These are phyloP conservation scores for Oncopodura yosiiana DNA, from an alignment of 1,140 invertebrate genomes.

Conservation along the genomic window DNA sequence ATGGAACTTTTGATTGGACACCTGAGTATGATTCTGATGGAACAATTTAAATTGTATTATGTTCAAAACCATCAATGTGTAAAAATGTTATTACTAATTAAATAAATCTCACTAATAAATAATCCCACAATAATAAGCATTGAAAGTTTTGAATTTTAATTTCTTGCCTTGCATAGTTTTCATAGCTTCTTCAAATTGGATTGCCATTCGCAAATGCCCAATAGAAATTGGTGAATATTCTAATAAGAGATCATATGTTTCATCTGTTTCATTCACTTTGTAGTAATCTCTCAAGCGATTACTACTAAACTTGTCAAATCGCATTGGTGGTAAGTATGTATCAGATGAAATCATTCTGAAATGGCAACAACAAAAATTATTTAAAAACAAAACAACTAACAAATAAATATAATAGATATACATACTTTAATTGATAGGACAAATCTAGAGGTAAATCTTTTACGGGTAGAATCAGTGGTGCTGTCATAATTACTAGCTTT, in stretches of 20 bases:
- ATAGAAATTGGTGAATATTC: slow-evolving; percentile 44
- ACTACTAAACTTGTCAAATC: slow-evolving; percentile 71
- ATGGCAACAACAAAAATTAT: neutral
- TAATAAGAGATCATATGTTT: slow-evolving; percentile 38
- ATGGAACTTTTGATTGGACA: too few relatives aligned
- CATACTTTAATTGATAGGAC: slow-evolving; percentile 46
- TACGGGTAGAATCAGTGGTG: slow-evolving; percentile 50
- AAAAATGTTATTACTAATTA: too few relatives aligned
- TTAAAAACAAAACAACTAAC: neutral
- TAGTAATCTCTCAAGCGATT: slow-evolving; percentile 63
- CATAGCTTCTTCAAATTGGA: slow-evolving; percentile 71
- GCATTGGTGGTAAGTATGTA: slow-evolving; percentile 66
- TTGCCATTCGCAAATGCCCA: slow-evolving; percentile 52
- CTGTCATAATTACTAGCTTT: slow-evolving; percentile 54
- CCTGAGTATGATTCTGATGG: too few relatives aligned
- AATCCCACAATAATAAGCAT: too few relatives aligned
- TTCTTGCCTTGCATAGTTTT: slow-evolving; percentile 55
- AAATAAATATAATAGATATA: neutral
- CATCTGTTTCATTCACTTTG: slow-evolving; percentile 35
- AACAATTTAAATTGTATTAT: too few relatives aligned
- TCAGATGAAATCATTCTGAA: slow-evolving; percentile 43
- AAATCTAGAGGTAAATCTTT: slow-evolving; percentile 54
- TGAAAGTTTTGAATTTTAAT: too few relatives aligned
- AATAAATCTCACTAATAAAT: too few relatives aligned
- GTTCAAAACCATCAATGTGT: too few relatives aligned